Base-by-base conservation (phyloP, 2,888 invertebrate genomes). In the Rutpela maculata region DNA sequence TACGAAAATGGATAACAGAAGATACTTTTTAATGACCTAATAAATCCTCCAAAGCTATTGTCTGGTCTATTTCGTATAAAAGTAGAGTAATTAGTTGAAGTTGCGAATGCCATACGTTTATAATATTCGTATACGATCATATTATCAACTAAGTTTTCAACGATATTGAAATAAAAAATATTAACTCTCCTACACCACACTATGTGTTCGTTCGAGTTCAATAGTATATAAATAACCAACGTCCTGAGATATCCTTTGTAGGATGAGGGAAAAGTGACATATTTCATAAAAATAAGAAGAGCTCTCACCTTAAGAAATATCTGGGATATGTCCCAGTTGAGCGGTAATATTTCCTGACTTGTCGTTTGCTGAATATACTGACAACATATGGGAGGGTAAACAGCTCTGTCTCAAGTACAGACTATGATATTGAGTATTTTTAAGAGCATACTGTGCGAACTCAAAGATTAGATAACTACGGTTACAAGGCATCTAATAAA, bases 271-370 rank as follows among this genome's bases (percentile, higher is more conserved):
- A 43, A 43, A 43, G 12, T 43, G 43, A 15, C 43, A 43, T 15
- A 43, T 43, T 43, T 43, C 43, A 43, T 43, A 43, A 43, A 43
- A 43, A 19, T 59, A 59, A 19, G 59, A 59, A 17, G 59, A 59
- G 59, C 22, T 22, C 59, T 59, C 59, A 59, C 22, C 59, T 59
- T n/a, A 17, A 59, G 22, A 15, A 43, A 43, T 15, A 43, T 43
- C 12, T 43, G 15, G 43, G 43, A 43, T 43, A 43, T 43, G 12
- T 43, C 12, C 43, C 43, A 43, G 12, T 43, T 11, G 43, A 43
- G 11, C 11, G 43, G 43, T 43, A 11, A 43, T 43, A 43, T 12
- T 43, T 43, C 12, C 43, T 15, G 15, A 12, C 43, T 43, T 12
- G 43, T 43, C 43, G 43, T 43, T 43, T 43, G 12, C 43, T 10